Base-by-base conservation (phyloP, 2,888 invertebrate species). In the Phaonia tiefii region DNA sequence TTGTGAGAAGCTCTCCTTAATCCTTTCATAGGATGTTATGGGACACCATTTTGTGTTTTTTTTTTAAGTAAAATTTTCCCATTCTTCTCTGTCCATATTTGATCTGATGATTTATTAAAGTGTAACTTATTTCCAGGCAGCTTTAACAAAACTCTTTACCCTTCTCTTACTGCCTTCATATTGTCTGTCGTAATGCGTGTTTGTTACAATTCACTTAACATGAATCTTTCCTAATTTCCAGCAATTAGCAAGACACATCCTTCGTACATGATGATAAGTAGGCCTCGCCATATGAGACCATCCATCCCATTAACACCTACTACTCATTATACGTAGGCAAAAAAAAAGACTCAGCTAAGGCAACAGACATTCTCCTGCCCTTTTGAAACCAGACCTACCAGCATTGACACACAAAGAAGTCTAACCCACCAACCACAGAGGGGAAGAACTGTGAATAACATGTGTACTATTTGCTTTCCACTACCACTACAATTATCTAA, bases 171-270 rank as follows among this genome's bases (percentile, higher is more conserved):
- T n/a, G n/a, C n/a, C n/a, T n/a, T n/a, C n/a, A n/a, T n/a, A n/a
- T n/a, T n/a, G n/a, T n/a, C n/a, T n/a, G 4, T 31, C 31, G 8
- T 5, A 31, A 31, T 31, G 31, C 26, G n/a, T 26, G 11, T 56
- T n/a, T 25, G 58, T 58, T 5, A 58, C 58, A 31, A 54, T 58
- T 58, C 58, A 37, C 58, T 58, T 58, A 71, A 66, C 25, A 11
- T 17, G 17, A 79, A 44, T 71, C 44, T 42, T 44, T 78, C 37
- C 37, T 46, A 65, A 65, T 73, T 78, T 71, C 51, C 42, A 46
- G 66, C 70, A 79, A 70, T 51, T 67, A 79, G 66, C 66, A 58
- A 60, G 37, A 17, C 39, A 60, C 49, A 70, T 25, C 74, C 56
- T 63, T 67, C 25, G 25, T 44, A 39, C n/a, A 26, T 56, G 46